Percentiles rank a stretch among this genome's conserved stretches.
Conservation (phyloP, 2,113 vertebrate species). For the Apodemus speciosus region DNA sequence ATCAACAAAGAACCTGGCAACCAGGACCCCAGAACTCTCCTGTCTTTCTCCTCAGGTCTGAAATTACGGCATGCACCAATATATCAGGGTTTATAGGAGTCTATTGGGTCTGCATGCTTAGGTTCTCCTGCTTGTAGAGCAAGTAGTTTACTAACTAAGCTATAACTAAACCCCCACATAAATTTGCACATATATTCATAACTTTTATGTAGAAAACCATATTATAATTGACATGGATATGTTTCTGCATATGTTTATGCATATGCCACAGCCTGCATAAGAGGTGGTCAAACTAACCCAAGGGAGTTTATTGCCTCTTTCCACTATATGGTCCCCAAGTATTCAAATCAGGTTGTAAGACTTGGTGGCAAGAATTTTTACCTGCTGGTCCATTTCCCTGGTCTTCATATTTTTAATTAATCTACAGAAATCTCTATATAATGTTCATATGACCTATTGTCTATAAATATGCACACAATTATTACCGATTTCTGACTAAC, state of each 20-base stretch:
- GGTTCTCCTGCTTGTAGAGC: not conserved
- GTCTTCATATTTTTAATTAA: not conserved
- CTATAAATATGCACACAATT: not conserved
- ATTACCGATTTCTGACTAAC: not conserved
- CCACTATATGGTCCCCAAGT: not conserved
- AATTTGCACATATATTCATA: too few species aligned
- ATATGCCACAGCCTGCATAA: not conserved
- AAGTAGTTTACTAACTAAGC: not conserved
- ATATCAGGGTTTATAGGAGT: not conserved
- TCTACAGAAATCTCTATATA: not conserved
- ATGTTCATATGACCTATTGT: not conserved
- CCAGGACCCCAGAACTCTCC: too few species aligned
- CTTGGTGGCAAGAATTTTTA: not conserved
- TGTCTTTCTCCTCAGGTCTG: not conserved
- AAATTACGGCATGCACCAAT: not conserved
- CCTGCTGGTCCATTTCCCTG: not conserved
- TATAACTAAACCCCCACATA: not conserved
- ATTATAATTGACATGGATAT: too few species aligned
- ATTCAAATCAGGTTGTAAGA: not conserved
- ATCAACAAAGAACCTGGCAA: not conserved
- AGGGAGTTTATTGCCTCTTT: not conserved
- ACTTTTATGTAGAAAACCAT: too few species aligned
- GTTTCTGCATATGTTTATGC: not conserved
- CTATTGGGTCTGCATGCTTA: not conserved
- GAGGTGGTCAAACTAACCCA: not conserved